Base-by-base conservation (phyloP, 2,797 vertebrate species). In the Taenioides sp. region DNA sequence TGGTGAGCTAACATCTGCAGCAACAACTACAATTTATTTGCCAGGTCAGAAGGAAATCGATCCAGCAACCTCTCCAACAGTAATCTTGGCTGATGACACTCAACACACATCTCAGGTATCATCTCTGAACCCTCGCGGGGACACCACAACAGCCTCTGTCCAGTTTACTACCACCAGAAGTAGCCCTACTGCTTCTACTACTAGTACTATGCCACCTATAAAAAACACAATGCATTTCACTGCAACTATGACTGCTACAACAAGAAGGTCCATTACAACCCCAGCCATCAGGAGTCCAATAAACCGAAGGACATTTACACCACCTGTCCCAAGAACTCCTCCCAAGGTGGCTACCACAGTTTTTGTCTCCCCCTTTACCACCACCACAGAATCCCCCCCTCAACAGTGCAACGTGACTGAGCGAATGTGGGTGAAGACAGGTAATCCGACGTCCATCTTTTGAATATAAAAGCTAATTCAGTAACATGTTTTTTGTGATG, bases 351-450 rank as follows among this genome's bases (percentile, higher is more conserved):
- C 85, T 85, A 90, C 86, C 40, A 88, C 86, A 40, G 69, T 94
- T 60, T 90, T 92, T 7, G 7, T 93, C 63, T 93, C 93, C 2
- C 76, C 93, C 69, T 93, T 94, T 34, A 94, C 92, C 66, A 93
- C 94, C 73, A 95, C 93, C 78, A 96, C 94, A n/a, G 92, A 94
- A 82, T 84, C 86, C 34, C 94, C 95, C 43, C 88, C 87, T 27
- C 90, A 95, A 77, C 95, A 95, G 75, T 99, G 98, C 88, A 96
- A 95, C 70, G 95, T 97, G 83, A 98, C 97, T 57, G 91, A 95
- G 75, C 94, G 92, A 85, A 86, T 98, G 72, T 95, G 97, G 95
- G 89, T 98, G 72, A 98, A 95, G 94, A 97, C 96, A 94, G 97
- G 98, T 99, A 90, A 4, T 63, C 7, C 54, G 34, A 1, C 2